Evolutionary conservation across 2,113 vertebrate species (phyloP), one percentile per base, ranked within the genome.

Genomic region (Typhlomys cinereus): DNA sequence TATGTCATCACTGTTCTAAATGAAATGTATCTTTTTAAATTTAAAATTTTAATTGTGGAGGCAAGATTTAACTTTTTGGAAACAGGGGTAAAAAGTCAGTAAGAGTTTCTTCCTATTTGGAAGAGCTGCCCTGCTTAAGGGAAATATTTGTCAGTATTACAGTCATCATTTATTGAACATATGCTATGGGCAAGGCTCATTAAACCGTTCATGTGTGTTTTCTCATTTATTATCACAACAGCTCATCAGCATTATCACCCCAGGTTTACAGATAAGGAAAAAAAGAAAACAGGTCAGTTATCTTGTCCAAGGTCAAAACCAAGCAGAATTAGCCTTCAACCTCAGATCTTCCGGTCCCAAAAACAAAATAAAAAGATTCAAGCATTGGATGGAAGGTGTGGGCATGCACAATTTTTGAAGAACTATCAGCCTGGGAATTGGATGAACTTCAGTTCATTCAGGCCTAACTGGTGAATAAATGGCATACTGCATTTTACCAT

Each of bases 221-320:
- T 92, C 36, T 91, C 67, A 18, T 57, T 76, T 84, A 62, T 82
- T 88, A 87, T 73, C 73, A 91, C 84, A 90, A 88, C 57, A 44
- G 61, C 31, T 86, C 57, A 44, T 78, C 81, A 73, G 66, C 54
- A 82, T 71, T 57, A 79, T 64, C 69, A 69, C 4, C 31, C n/a
- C 44, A 41, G 52, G 71, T 93, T 88, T 86, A 81, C 48, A 93
- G 74, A 92, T 39, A 59, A 96, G 87, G 62, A 91, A 91, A 66
- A 78, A 87, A 92, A 94, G 87, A 44, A 79, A 5, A 89, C 59
- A 85, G 62, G 59, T 79, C 86, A 87, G 39, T 92, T 94, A 89
- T 83, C 75, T 92, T 86, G 59, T 76, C 78, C 94, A 96, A 96
- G 95, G 96, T 95, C 95, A 96, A 94, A 92, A 4, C 90, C 39